These are phyloP conservation scores for Thinocorus orbignyianus DNA, from an alignment of 2,113 vertebrate genomes.

Conservation along the genomic window DNA sequence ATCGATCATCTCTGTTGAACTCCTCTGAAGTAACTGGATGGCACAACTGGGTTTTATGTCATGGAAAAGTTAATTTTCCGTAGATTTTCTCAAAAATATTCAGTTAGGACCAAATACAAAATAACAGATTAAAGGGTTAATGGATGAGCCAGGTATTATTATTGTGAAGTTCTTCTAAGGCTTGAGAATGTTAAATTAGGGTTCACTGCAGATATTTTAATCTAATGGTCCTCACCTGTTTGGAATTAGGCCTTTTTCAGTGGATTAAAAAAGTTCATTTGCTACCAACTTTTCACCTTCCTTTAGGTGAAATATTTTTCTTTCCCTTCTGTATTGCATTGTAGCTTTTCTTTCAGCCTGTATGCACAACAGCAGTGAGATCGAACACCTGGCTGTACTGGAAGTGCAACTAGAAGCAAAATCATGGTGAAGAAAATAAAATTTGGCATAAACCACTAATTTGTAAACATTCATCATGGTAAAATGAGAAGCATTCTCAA, in stretches of 20 bases:
- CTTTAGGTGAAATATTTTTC: not conserved
- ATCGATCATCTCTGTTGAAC: not conserved
- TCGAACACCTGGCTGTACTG: not conserved
- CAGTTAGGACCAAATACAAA: not conserved
- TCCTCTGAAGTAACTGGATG: not conserved
- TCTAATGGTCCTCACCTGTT: not conserved
- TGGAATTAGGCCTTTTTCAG: not conserved
- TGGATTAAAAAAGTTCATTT: not conserved
- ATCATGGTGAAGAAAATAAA: not conserved
- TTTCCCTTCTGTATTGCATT: not conserved
- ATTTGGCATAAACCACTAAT: not conserved
- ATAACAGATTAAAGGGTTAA: not conserved
- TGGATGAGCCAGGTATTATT: not conserved
- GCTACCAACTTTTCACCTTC: not conserved
- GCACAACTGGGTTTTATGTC: not conserved
- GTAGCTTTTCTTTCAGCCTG: not conserved
- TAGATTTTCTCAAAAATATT: not conserved
- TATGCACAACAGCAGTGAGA: not conserved
- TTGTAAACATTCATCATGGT: slow-evolving; percentile 2
- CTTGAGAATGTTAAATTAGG: not conserved
- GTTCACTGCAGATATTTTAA: not conserved
- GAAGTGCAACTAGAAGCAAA: slow-evolving; percentile 2
- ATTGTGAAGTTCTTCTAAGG: not conserved
- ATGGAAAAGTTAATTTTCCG: not conserved
- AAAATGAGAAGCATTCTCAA: not conserved